phyloP scores from a whole-genome alignment of 2,113 vertebrate species.

The Psettodes erumei region DNA sequence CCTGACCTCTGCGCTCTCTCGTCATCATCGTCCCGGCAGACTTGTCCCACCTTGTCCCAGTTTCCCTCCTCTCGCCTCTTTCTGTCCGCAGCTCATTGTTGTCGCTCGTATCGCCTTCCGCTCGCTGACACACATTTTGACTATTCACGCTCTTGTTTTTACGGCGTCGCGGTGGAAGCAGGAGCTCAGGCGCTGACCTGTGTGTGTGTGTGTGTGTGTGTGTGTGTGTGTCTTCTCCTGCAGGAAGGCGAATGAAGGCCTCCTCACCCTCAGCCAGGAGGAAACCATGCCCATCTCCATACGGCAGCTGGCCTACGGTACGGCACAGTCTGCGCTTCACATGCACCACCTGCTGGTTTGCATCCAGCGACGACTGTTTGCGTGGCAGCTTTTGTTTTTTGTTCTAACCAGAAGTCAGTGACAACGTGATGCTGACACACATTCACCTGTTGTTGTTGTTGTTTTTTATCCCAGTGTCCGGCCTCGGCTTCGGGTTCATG shows the following conservation, averaged over 20 bases:
- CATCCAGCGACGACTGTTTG: background rate
- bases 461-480: constrained; percentile 81
- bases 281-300: constrained; percentile 86
- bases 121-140: constrained; percentile 13
- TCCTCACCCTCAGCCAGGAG: constrained; percentile 86
- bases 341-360: background rate
- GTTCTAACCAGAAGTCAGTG: no score
- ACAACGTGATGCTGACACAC: no score
- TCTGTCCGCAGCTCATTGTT: constrained; percentile 18
- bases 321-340: background rate
- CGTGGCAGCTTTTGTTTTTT: no score
- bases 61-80: constrained; percentile 15
- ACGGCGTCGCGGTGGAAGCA: background rate
- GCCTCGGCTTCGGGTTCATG: constrained; percentile 90
- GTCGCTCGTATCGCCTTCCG: constrained; percentile 32
- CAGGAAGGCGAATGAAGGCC: constrained; percentile 89
- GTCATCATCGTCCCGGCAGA: background rate
- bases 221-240: constrained; percentile 31
- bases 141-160: constrained; percentile 23
- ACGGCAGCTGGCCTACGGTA: constrained; percentile 87
- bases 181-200: background rate
- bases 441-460: background rate
- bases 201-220: constrained; percentile 19
- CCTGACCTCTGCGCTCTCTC: no score
- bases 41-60: background rate